Evolutionary conservation across 2,888 invertebrate genomes (phyloP), one percentile per base, ranked within the genome.

Genomic region (Cataglyphis albicans): DNA sequence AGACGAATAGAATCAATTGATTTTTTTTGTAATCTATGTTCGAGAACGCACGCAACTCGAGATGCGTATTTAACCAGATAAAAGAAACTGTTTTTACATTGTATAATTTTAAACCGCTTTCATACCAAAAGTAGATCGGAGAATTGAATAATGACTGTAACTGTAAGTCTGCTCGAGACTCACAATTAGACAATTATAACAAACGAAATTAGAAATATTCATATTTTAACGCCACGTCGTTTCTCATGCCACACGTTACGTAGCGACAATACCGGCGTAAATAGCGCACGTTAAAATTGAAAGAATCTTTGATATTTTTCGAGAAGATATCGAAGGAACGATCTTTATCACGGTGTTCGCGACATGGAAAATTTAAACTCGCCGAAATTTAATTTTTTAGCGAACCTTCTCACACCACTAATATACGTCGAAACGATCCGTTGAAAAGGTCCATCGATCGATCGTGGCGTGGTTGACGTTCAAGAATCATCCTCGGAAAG

Each of bases 141-240:
- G 38, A 73, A 78, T 73, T 72, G 57, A 59, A 73, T 73, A 78
- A 57, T 59, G 9, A 9, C 21, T 59, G 57, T 57, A 78, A 68
- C 25, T 18, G 2, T 29, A 6, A 75, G 12, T 52, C 44, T 48
- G 74, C n/a, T n/a, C 35, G 25, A 70, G 35, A 75, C 35, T 70
- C n/a, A 25, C 48, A 7, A 67, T 48, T 48, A 48, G 15, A 5
- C n/a, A 68, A 70, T 75, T 75, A 75, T 38, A 52, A 48, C 35
- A 25, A 70, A 52, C 35, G 25, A 38, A 75, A 68, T 75, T 75
- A 68, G 74, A 32, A 75, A 48, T 35, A 10, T 48, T 75, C 75
- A 75, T 75, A 68, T 68, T 68, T 75, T 4, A 68, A 25, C 10
- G 52, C 52, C 10, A 3, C 12, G 32, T 44, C 44, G 48, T 44